A percentile compares a stretch with the other conserved stretches of the same genome.
Evolutionary conservation across 92 coral and sea anemone species (phyloP).

Genomic region (Porites lobata): DNA sequence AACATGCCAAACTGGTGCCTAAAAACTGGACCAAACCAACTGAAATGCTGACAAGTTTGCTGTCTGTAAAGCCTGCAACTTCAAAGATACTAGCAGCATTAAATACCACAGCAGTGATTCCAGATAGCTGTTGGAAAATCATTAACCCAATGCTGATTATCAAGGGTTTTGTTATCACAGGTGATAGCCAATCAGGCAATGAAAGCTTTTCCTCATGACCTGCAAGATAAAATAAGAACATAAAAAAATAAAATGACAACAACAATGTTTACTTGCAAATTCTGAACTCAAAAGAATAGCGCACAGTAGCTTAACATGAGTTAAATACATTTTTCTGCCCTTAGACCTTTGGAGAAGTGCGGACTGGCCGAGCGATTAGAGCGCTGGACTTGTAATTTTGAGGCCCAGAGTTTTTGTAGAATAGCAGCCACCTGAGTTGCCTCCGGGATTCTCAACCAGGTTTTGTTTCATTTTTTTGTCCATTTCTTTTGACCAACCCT

Average conservation of each 20-base stretch:
- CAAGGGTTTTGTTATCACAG: slow-evolving; percentile 76
- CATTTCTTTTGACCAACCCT: no score
- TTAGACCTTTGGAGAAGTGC: no score
- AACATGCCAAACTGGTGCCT: slow-evolving; percentile 37
- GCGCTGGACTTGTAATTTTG: no score
- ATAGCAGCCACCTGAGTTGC: no score
- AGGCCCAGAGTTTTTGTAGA: no score
- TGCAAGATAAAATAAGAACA: slow-evolving; percentile 11
- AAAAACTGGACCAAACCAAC: slow-evolving; percentile 76
- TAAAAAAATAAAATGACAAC: no score
- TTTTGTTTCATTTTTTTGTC: no score
- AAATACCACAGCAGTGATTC: slow-evolving; percentile 80
- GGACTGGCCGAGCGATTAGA: no score
- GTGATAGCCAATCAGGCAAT: slow-evolving; percentile 65
- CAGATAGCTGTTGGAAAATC: slow-evolving; percentile 92
- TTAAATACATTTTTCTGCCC: no score
- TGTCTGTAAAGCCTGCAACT: slow-evolving; percentile 78
- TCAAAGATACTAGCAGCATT: slow-evolving; percentile 81
- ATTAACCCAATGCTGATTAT: slow-evolving; percentile 68
- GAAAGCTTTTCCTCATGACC: slow-evolving; percentile 47
- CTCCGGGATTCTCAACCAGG: no score
- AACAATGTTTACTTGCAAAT: no score
- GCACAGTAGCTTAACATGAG: no score
- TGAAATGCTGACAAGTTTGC: slow-evolving; percentile 75
- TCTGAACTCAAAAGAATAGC: neutral